These are phyloP conservation scores for Rhizomys pruinosus DNA, from an alignment of 2,113 vertebrate genomes.

Conservation along the genomic window DNA sequence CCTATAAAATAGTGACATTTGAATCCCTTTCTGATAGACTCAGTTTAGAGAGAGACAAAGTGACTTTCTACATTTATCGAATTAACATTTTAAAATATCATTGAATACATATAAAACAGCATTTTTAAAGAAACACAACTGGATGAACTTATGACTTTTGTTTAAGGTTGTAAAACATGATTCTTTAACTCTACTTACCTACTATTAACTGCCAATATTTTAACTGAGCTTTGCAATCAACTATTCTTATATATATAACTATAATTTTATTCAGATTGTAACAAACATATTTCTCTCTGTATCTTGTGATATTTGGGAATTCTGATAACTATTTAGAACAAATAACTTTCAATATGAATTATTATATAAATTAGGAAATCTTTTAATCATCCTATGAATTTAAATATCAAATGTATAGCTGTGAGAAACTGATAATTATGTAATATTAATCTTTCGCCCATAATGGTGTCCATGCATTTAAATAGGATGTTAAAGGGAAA, in stretches of 20 bases:
- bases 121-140: neutral
- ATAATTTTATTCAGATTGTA: slow-evolving; percentile 67
- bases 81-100: slow-evolving; percentile 58
- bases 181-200: slow-evolving; percentile 78
- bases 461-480: neutral
- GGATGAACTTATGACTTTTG: too few species aligned
- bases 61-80: slow-evolving; percentile 57
- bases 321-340: slow-evolving; percentile 74
- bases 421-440: slow-evolving; percentile 53
- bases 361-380: slow-evolving; percentile 74
- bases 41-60: slow-evolving; percentile 24
- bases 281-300: slow-evolving; percentile 72
- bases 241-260: slow-evolving; percentile 70
- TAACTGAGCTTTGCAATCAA: slow-evolving; percentile 66
- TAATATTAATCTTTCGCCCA: neutral
- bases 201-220: slow-evolving; percentile 79
- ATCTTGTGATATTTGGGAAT: slow-evolving; percentile 68
- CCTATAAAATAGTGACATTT: slow-evolving; percentile 79
- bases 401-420: slow-evolving; percentile 60
- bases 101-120: neutral
- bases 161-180: slow-evolving; percentile 71
- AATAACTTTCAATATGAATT: slow-evolving; percentile 70
- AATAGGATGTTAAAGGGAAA: slow-evolving; percentile 24
- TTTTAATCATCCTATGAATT: slow-evolving; percentile 61
- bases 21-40: slow-evolving; percentile 70